phyloP scores from a whole-genome alignment of 2,113 vertebrate species.

The Neomonachus schauinslandi region DNA sequence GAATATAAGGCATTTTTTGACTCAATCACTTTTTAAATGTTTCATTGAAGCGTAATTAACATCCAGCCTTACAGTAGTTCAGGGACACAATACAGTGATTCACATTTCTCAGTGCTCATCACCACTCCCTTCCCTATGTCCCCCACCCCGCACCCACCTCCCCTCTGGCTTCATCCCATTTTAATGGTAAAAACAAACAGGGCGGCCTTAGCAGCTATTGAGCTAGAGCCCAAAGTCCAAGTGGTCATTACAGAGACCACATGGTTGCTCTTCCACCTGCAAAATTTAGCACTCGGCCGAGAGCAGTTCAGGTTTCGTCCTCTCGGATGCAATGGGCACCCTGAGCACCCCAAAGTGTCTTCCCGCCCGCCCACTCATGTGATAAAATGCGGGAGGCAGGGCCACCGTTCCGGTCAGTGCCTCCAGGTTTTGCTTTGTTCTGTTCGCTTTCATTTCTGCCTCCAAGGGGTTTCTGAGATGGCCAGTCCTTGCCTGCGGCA shows the following conservation, averaged over 20 bases:
- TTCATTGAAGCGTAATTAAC: background rate
- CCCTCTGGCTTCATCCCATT: background rate
- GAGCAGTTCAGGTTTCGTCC: fast-evolving
- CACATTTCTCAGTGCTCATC: background rate
- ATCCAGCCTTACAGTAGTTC: background rate
- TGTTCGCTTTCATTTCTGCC: background rate
- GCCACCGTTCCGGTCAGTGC: background rate
- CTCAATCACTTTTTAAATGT: background rate
- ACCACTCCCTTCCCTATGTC: background rate
- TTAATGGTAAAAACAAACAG: background rate
- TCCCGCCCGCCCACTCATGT: fast-evolving
- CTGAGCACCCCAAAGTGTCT: fast-evolving
- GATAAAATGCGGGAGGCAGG: no score
- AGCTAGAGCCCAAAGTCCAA: background rate
- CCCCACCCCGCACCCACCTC: background rate
- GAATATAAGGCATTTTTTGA: background rate
- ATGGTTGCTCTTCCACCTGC: background rate
- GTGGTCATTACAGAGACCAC: background rate
- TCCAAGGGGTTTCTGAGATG: background rate
- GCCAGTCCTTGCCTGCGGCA: background rate
- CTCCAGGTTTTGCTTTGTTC: background rate
- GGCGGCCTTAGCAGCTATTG: background rate
- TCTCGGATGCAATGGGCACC: fast-evolving
- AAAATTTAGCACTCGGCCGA: background rate
- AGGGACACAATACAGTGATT: background rate